Evolutionary conservation across 2,888 invertebrate species (phyloP), one percentile per base, ranked within the genome.

Genomic region (Meganola albula): DNA sequence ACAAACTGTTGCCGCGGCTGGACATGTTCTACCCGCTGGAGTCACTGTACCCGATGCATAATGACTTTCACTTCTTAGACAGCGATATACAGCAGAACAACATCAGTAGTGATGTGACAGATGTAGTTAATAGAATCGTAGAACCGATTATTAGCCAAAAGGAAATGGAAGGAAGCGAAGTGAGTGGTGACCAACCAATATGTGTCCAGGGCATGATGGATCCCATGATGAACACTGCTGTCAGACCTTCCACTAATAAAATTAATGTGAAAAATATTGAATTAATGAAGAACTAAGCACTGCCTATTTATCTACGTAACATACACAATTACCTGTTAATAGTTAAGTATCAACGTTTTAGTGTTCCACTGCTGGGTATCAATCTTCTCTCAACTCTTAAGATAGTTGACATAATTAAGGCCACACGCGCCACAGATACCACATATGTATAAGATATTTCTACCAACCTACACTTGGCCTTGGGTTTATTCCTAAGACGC

Each of bases 181-280:
- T 78, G 6, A 18, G 53, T 0, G 58, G 44, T 34, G 83, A 84
- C n/a, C 69, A 71, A 28, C 68, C 69, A 1, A 70, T 68, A 34
- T 76, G 72, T 33, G 75, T 80, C 13, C 79, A 82, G 31, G 79
- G 79, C 1, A 76, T 77, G 38, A 82, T 76, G 32, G 85, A 85
- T 39, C 85, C 85, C 1, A 80, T 85, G 74, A 83, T 85, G 82
- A 85, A 85, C 37, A 79, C 79, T 0, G 69, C 79, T 1, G 74
- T 78, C 1, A 61, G 79, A 42, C 72, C 74, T 12, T 66, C 72
- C 7, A 76, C 75, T 1, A 84, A 83, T 48, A 85, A 85, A 48
- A 84, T 85, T 31, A 85, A 84, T 47, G 85, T 85, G 2, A 85
- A 85, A 46, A 85, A 85, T 58, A 85, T 85, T 44, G 85, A 85